phyloP scores from a whole-genome alignment of 2,113 vertebrate genomes.

The Desmodus rotundus region DNA sequence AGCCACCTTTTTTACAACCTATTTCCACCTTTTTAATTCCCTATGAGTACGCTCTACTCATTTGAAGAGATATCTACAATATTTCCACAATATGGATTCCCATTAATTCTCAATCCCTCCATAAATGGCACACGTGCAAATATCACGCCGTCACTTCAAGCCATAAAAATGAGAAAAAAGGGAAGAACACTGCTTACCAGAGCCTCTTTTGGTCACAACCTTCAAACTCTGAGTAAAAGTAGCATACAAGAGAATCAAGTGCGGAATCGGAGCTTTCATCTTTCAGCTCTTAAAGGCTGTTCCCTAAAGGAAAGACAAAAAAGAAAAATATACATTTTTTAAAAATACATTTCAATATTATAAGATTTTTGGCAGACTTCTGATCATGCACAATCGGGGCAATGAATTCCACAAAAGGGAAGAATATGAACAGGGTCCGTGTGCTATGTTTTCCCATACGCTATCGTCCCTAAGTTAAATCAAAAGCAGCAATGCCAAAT shows the following conservation, averaged over 20 bases:
- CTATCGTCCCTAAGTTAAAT: background rate
- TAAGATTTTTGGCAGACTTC: background rate
- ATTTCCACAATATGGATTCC: background rate
- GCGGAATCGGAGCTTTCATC: slow-evolving; percentile 95
- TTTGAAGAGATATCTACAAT: background rate
- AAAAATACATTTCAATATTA: background rate
- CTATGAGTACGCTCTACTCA: background rate
- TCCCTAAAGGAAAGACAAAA: slow-evolving; percentile 75
- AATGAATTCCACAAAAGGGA: slow-evolving; percentile 25
- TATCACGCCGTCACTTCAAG: background rate
- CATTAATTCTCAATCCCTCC: background rate
- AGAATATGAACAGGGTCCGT: background rate
- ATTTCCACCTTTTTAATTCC: background rate
- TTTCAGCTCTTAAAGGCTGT: slow-evolving; percentile 82
- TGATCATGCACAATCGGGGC: background rate
- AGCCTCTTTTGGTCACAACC: slow-evolving; percentile 97
- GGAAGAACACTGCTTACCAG: slow-evolving; percentile 86
- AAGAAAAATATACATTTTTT: slow-evolving; percentile 8
- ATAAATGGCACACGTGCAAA: background rate
- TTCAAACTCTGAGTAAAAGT: slow-evolving; percentile 93
- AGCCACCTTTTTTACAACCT: background rate
- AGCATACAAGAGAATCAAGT: slow-evolving; percentile 94
- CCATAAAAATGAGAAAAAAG: background rate
- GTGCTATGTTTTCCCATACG: background rate
- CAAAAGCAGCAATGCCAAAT: slow-evolving; percentile 22